These are phyloP conservation scores for Mellilla xanthometata DNA, from an alignment of 2,888 invertebrate genomes.

Conservation along the genomic window DNA sequence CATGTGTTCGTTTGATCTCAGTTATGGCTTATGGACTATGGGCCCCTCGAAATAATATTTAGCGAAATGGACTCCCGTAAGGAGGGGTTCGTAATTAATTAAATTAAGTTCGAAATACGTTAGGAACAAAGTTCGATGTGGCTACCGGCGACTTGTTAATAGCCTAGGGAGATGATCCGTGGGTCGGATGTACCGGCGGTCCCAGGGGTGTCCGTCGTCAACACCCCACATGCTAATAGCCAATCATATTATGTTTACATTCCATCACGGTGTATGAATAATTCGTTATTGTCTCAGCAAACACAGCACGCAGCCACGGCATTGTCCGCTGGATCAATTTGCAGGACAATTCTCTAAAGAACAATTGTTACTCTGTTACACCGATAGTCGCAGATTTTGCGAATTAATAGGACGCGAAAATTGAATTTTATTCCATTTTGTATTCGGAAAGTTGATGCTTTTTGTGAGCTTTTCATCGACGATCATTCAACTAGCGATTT, in stretches of 20 bases:
- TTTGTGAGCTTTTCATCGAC: conserved; percentile 32
- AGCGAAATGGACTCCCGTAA: conserved; percentile 62
- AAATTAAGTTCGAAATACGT: conserved; percentile 78
- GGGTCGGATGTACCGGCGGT: conserved; percentile 42
- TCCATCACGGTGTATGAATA: conserved; percentile 81
- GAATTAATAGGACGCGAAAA: conserved; percentile 64
- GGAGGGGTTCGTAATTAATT: conserved; percentile 75
- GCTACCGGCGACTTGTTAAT: conserved; percentile 73
- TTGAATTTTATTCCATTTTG: conserved; percentile 56
- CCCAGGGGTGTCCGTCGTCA: conserved; percentile 54
- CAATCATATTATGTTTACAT: conserved; percentile 83
- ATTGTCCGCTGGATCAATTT: conserved; percentile 78
- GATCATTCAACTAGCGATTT: conserved; percentile 7
- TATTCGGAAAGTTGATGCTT: conserved; percentile 42
- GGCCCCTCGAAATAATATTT: conserved; percentile 73
- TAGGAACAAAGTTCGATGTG: conserved; percentile 70
- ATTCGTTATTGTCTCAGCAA: conserved; percentile 80
- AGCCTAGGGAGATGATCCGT: conserved; percentile 71
- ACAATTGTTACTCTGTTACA: conserved; percentile 44
- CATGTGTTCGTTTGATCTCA: conserved; percentile 63
- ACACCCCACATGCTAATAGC: conserved; percentile 76
- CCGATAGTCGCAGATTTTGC: conserved; percentile 48
- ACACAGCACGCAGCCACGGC: conserved; percentile 64
- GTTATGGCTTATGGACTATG: conserved; percentile 33
- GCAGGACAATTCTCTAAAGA: conserved; percentile 60